These are phyloP conservation scores for Hyalella azteca DNA, from an alignment of 2,888 invertebrate species.

Conservation along the genomic window DNA sequence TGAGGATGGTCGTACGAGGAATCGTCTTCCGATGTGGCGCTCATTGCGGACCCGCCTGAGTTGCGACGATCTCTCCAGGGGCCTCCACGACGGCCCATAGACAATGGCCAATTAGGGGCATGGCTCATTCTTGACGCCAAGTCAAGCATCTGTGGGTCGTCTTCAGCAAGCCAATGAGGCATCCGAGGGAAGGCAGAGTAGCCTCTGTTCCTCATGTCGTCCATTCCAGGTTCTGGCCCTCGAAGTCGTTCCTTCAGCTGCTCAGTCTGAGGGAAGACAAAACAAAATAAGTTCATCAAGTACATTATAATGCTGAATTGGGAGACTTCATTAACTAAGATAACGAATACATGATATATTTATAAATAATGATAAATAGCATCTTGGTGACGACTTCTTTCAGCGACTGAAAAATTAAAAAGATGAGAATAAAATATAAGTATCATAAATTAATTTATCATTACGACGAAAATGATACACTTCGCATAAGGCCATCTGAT, in stretches of 20 bases:
- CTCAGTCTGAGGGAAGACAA: constrained; percentile 41
- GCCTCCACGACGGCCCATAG: constrained; percentile 47
- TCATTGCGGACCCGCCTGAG: constrained; percentile 55
- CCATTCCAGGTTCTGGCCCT: constrained; percentile 25
- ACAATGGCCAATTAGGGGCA: constrained; percentile 43
- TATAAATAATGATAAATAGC: too few species aligned
- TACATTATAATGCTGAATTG: background rate
- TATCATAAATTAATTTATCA: too few species aligned
- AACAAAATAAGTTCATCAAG: background rate
- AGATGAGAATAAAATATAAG: too few species aligned
- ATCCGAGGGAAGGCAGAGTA: constrained; percentile 42
- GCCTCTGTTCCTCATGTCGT: constrained; percentile 45
- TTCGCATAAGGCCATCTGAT: too few species aligned
- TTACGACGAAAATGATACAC: too few species aligned
- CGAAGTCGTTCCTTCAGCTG: constrained; percentile 31
- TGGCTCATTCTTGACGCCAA: constrained; percentile 52
- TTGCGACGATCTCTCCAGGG: constrained; percentile 50
- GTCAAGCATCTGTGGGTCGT: constrained; percentile 48
- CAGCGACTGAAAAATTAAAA: too few species aligned
- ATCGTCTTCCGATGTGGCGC: constrained; percentile 49
- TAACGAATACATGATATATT: too few species aligned
- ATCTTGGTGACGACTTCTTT: too few species aligned
- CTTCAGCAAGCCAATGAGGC: constrained; percentile 46
- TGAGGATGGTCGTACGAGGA: constrained; percentile 18
- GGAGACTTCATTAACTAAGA: too few species aligned